A percentile compares a stretch with the other conserved stretches of the same genome.
phyloP scores from a whole-genome alignment of 1,140 invertebrate genomes.

The Protaetia brevitarsis region DNA sequence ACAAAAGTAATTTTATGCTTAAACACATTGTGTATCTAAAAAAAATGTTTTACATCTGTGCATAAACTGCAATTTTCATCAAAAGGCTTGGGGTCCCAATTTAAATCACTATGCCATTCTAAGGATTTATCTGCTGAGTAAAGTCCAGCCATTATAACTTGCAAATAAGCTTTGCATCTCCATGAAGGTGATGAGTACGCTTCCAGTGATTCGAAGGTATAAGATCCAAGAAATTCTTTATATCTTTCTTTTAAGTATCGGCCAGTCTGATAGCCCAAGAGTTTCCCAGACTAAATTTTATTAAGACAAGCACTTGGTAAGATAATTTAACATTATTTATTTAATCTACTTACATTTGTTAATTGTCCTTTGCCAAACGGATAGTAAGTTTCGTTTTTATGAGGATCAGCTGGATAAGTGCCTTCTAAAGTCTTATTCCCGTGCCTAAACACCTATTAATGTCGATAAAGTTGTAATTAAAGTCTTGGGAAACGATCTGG shows the following conservation, averaged over 20 bases:
- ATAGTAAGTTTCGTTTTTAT: conserved; percentile 58
- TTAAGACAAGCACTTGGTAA: neutral
- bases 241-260: neutral
- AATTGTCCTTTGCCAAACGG: conserved; percentile 56
- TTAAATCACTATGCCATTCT: conserved; percentile 39
- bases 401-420: conserved; percentile 64
- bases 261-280: neutral
- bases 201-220: conserved; percentile 48
- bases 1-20: neutral
- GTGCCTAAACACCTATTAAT: conserved; percentile 65
- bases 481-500: no score
- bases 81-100: conserved; percentile 48
- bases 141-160: conserved; percentile 45
- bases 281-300: conserved; percentile 7
- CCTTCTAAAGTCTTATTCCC: conserved; percentile 71
- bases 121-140: conserved; percentile 43
- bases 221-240: conserved; percentile 1
- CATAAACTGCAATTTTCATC: neutral
- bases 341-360: conserved; percentile 15
- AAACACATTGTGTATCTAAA: neutral
- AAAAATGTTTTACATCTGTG: neutral
- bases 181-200: conserved; percentile 57
- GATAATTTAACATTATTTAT: no score
- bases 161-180: conserved; percentile 54
- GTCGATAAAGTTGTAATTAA: no score